A percentile compares a stretch with the other conserved stretches of the same genome.
phyloP scores from a whole-genome alignment of 1,140 invertebrate genomes.

The Papilio xuthus region DNA sequence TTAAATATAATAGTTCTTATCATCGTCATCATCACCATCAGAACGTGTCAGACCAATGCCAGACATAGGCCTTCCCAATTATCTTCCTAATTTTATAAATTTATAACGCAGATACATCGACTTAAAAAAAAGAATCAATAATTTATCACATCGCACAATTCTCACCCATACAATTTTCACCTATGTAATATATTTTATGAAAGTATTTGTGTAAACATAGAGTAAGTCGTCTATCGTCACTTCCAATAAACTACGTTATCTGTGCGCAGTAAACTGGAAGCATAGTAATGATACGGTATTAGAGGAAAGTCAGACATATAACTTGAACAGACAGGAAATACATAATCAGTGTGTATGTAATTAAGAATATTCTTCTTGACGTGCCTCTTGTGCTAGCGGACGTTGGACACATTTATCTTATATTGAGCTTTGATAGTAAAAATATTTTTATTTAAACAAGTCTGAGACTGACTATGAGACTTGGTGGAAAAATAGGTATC shows the following conservation, averaged over 20 bases:
- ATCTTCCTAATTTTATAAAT: too few species aligned
- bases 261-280: slow-evolving; percentile 10
- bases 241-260: slow-evolving; percentile 7
- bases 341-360: neutral
- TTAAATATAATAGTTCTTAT: neutral
- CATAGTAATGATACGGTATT: neutral
- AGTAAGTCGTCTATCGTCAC: neutral
- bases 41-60: too few species aligned
- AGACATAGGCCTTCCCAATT: too few species aligned
- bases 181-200: neutral
- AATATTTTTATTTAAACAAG: too few species aligned
- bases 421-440: too few species aligned
- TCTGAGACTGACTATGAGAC: too few species aligned
- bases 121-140: neutral
- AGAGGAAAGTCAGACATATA: neutral
- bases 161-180: neutral
- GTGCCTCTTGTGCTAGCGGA: too few species aligned
- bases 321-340: neutral
- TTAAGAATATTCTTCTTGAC: too few species aligned
- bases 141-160: neutral
- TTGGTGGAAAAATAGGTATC: too few species aligned
- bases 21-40: too few species aligned
- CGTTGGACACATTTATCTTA: too few species aligned
- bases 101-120: neutral
- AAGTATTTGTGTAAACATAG: neutral